Evolutionary conservation across 2,888 invertebrate species (phyloP).

Genomic region (Baronia brevicornis): DNA sequence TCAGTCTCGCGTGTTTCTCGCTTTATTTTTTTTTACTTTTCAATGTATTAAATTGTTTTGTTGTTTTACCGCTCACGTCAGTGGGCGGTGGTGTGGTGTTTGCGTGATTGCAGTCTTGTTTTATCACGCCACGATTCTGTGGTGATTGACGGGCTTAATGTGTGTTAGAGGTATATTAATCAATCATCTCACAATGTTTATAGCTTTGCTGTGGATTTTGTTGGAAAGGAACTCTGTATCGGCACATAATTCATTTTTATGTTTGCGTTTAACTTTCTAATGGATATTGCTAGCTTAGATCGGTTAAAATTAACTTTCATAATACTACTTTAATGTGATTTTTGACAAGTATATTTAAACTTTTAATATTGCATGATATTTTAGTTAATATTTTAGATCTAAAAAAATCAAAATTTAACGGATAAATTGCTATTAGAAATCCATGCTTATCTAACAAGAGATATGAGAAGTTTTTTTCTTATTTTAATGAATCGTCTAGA

Average conservation of each 20-base stretch:
- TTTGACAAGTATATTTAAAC: too few relatives aligned
- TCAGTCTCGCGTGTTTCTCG: slow-evolving; percentile 35
- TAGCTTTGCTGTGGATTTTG: slow-evolving; percentile 37
- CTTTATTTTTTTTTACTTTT: slow-evolving; percentile 46
- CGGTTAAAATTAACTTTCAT: slow-evolving; percentile 19
- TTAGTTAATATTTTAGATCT: too few relatives aligned
- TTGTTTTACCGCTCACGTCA: slow-evolving; percentile 39
- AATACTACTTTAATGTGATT: too few relatives aligned
- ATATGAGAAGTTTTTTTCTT: too few relatives aligned
- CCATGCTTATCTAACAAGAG: too few relatives aligned
- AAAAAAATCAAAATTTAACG: too few relatives aligned
- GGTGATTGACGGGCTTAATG: slow-evolving; percentile 65
- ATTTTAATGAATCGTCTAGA: too few relatives aligned
- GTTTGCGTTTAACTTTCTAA: slow-evolving; percentile 23
- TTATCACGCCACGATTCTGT: slow-evolving; percentile 44
- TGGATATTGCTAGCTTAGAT: slow-evolving; percentile 9
- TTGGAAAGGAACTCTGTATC: slow-evolving; percentile 43
- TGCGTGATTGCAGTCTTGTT: slow-evolving; percentile 53
- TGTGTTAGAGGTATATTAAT: slow-evolving; percentile 57
- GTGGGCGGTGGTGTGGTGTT: slow-evolving; percentile 43
- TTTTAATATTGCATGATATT: too few relatives aligned
- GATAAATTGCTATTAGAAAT: too few relatives aligned
- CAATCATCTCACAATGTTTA: slow-evolving; percentile 55
- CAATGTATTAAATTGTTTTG: slow-evolving; percentile 61
- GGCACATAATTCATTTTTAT: slow-evolving; percentile 41